Percentiles rank a stretch among this genome's conserved stretches.
Conservation (phyloP, 2,797 vertebrate species). For the Sebastes matsubarae region DNA sequence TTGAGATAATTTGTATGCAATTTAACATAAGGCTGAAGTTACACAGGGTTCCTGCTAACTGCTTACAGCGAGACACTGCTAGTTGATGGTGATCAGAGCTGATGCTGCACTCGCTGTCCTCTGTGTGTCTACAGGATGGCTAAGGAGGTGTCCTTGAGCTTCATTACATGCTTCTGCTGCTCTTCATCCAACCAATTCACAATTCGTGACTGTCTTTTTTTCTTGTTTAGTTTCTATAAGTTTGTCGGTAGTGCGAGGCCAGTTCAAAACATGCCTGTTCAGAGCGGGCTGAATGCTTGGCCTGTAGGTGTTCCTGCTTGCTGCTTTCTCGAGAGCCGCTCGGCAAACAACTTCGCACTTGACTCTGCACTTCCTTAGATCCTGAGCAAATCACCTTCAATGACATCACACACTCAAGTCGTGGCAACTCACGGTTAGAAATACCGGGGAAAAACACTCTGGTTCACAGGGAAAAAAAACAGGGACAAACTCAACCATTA, state of each 20-base stretch:
- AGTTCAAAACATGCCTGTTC: too few relatives aligned
- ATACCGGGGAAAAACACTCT: too few relatives aligned
- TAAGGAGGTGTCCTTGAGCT: neutral
- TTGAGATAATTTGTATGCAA: neutral
- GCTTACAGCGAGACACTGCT: neutral
- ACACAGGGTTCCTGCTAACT: neutral
- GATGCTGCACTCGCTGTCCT: neutral
- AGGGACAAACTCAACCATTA: too few relatives aligned
- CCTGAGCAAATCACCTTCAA: too few relatives aligned
- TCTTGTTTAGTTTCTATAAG: neutral
- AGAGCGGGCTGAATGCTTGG: too few relatives aligned
- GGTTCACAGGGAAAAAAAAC: too few relatives aligned
- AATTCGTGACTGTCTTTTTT: neutral
- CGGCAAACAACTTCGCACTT: too few relatives aligned
- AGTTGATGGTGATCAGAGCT: neutral
- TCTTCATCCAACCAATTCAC: neutral
- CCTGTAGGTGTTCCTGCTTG: too few relatives aligned
- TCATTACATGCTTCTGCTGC: neutral
- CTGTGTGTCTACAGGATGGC: neutral
- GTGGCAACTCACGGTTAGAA: too few relatives aligned
- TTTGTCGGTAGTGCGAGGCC: neutral
- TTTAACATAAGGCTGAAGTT: neutral
- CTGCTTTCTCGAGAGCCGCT: too few relatives aligned
- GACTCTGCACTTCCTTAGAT: too few relatives aligned
- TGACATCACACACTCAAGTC: too few relatives aligned